Evolutionary conservation across 2,888 invertebrate species (phyloP).

Genomic region (Ichneumoninae sp.): DNA sequence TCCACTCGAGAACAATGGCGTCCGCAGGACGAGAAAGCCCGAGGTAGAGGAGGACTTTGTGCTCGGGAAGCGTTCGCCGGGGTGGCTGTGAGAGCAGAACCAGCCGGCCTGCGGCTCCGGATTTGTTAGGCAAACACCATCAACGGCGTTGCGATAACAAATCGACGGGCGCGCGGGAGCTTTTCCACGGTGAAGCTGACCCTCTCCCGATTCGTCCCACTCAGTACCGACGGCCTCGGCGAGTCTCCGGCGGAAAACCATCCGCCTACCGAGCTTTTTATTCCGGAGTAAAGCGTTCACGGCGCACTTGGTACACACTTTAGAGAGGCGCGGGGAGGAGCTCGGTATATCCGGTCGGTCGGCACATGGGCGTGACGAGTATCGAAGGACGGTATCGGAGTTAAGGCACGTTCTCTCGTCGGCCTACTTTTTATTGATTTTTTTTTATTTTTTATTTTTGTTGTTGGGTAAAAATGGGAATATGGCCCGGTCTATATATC

Average conservation of each 20-base stretch:
- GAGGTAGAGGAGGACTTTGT: constrained; percentile 8
- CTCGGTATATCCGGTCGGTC: constrained; percentile 30
- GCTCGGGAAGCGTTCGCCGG: constrained; percentile 49
- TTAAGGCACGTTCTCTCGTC: constrained; percentile 49
- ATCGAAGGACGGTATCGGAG: constrained; percentile 29
- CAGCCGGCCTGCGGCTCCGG: constrained; percentile 74
- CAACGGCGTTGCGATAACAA: constrained; percentile 79
- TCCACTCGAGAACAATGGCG: constrained; percentile 55
- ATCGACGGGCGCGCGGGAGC: constrained; percentile 72
- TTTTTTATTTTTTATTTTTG: neutral
- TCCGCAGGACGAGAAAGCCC: constrained; percentile 41
- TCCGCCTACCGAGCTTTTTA: neutral
- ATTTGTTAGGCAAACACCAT: constrained; percentile 81
- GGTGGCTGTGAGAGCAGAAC: constrained; percentile 58
- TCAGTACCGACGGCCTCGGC: neutral
- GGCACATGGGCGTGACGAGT: constrained; percentile 26
- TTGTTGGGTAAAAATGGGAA: too few species aligned
- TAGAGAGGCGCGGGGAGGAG: neutral
- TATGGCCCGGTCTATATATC: too few species aligned
- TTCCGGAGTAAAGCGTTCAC: constrained; percentile 7
- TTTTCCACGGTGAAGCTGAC: constrained; percentile 66
- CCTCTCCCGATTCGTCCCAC: constrained; percentile 1
- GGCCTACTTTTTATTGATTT: constrained; percentile 30
- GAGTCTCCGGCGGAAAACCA: neutral
- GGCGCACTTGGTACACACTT: constrained; percentile 21